phyloP scores from a whole-genome alignment of 2,888 invertebrate genomes.

The Ecdyonurus torrentis region DNA sequence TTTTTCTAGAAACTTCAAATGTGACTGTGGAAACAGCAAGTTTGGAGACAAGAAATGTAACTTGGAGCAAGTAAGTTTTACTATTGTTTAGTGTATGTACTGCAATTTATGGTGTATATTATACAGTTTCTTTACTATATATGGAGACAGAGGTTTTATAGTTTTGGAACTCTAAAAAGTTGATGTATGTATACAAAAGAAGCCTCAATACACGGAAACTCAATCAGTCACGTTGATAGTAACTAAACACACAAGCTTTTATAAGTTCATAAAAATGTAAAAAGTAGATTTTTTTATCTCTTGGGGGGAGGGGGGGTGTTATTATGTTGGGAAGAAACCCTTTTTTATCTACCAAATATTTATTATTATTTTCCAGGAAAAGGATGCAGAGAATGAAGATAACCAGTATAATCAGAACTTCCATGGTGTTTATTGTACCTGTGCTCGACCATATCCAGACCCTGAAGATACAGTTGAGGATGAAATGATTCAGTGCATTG shows the following conservation, averaged over 20 bases:
- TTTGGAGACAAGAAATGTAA: conserved; percentile 52
- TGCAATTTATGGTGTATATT: not conserved
- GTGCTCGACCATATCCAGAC: conserved; percentile 88
- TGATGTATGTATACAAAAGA: no score
- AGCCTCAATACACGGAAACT: no score
- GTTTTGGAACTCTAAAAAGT: no score
- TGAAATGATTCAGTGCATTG: conserved; percentile 89
- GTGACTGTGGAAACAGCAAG: conserved; percentile 83
- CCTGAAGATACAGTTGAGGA: conserved; percentile 64
- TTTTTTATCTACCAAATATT: conserved; percentile 2
- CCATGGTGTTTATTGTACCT: conserved; percentile 78
- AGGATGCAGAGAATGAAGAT: conserved; percentile 42
- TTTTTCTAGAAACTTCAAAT: conserved; percentile 60
- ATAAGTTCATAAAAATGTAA: no score
- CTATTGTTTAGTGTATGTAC: no score
- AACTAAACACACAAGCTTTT: no score
- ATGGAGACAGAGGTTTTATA: no score
- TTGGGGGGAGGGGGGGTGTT: no score
- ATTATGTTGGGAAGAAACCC: not conserved
- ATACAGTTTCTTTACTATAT: no score
- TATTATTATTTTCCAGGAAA: conserved; percentile 30
- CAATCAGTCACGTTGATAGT: no score
- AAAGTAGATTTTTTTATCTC: no score
- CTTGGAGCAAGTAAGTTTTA: conserved; percentile 39
- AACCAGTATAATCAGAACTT: conserved; percentile 92